Evolutionary conservation across 2,797 vertebrate species (phyloP).

Genomic region (Cyclopterus lumpus): DNA sequence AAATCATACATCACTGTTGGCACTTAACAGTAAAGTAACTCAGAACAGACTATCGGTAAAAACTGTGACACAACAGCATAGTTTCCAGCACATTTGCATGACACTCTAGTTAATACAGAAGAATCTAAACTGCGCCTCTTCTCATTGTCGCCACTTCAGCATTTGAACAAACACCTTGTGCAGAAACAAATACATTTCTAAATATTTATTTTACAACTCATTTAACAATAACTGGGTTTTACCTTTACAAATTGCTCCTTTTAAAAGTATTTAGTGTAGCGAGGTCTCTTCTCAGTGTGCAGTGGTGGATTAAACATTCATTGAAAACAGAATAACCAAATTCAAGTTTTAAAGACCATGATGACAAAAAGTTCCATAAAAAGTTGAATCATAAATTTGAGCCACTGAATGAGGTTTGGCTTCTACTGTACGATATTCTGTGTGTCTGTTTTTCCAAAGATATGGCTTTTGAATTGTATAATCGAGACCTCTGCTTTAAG

Average conservation of each 20-base stretch:
- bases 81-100: constrained; percentile 41
- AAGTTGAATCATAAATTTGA: background rate
- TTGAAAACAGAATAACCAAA: constrained; percentile 21
- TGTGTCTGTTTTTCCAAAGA: background rate
- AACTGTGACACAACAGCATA: constrained; percentile 16
- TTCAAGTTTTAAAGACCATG: constrained; percentile 30
- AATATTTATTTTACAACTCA: constrained; percentile 39
- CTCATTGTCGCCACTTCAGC: constrained; percentile 1
- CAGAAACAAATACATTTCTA: constrained; percentile 11
- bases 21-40: constrained; percentile 38
- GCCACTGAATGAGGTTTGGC: background rate
- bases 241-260: constrained; percentile 20
- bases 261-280: constrained; percentile 19
- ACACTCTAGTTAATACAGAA: constrained; percentile 34
- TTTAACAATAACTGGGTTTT: constrained; percentile 13
- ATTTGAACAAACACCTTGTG: background rate
- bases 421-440: background rate
- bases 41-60: constrained; percentile 6
- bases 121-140: constrained; percentile 6
- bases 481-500: constrained; percentile 52
- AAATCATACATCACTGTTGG: constrained; percentile 42
- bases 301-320: constrained; percentile 22
- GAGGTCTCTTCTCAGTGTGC: constrained; percentile 2
- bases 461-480: constrained; percentile 31
- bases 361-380: background rate